These are phyloP conservation scores for Xylota segnis DNA, from an alignment of 2,888 invertebrate species.

Conservation along the genomic window DNA sequence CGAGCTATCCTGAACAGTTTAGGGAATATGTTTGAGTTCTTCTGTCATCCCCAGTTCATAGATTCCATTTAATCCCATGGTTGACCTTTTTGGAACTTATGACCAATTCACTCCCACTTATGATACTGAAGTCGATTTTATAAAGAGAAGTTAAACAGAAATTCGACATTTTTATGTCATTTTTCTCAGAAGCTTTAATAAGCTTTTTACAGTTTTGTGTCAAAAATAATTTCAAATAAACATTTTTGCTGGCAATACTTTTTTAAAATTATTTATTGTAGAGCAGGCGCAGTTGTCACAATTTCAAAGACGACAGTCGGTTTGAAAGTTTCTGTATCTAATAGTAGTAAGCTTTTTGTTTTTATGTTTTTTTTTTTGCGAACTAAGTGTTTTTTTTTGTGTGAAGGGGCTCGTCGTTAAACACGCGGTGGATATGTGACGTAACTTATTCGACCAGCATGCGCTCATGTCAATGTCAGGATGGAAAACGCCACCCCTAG, in stretches of 20 bases:
- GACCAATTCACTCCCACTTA: no score
- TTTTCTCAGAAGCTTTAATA: no score
- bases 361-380: slow-evolving; percentile 3
- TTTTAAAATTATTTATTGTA: not conserved
- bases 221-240: not conserved
- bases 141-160: no score
- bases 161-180: no score
- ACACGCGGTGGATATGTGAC: slow-evolving; percentile 42
- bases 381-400: not conserved
- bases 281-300: slow-evolving; percentile 11
- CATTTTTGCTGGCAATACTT: not conserved
- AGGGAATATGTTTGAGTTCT: no score
- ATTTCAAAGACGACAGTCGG: not conserved
- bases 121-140: no score
- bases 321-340: not conserved
- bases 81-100: no score
- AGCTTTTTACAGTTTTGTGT: no score
- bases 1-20: no score
- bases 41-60: no score
- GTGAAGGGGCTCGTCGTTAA: slow-evolving; percentile 38
- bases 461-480: slow-evolving; percentile 11
- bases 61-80: no score
- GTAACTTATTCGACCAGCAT: slow-evolving; percentile 13
- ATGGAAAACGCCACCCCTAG: slow-evolving; percentile 2
- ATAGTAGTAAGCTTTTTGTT: slow-evolving; percentile 9